Evolutionary conservation across 2,888 invertebrate genomes (phyloP).

Genomic region (Margaritifera margaritifera): DNA sequence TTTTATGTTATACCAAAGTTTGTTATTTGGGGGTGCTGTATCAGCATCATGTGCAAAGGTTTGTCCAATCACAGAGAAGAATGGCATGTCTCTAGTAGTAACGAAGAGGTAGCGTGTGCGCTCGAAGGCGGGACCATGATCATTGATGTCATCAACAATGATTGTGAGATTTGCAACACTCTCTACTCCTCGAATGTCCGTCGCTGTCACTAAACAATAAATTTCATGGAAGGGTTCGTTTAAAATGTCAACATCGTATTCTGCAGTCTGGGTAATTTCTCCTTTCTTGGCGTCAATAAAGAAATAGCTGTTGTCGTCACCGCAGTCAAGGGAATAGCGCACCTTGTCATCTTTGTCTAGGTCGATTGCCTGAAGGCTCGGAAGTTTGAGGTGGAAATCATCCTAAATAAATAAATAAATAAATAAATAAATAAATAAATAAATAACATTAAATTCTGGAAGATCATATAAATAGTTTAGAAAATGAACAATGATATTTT

Average conservation of each 20-base stretch:
- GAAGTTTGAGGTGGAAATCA: no score
- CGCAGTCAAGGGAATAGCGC: constrained; percentile 17
- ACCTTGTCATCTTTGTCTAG: constrained; percentile 19
- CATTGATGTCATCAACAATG: constrained; percentile 16
- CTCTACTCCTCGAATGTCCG: constrained; percentile 11
- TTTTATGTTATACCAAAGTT: constrained; percentile 22
- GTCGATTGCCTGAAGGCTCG: constrained; percentile 20
- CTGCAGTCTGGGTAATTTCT: constrained; percentile 17
- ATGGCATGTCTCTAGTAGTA: constrained; percentile 16
- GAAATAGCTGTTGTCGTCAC: constrained; percentile 11
- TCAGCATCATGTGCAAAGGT: constrained; percentile 21
- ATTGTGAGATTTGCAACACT: constrained; percentile 17
- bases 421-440: no score
- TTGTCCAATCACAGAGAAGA: constrained; percentile 15
- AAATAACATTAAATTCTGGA: no score
- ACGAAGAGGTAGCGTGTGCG: constrained; percentile 24
- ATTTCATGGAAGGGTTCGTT: constrained; percentile 13
- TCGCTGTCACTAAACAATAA: constrained; percentile 17
- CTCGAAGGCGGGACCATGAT: constrained; percentile 20
- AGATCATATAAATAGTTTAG: no score
- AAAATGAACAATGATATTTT: no score
- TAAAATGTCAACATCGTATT: constrained; percentile 20
- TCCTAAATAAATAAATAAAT: no score
- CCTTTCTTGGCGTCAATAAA: constrained; percentile 20
- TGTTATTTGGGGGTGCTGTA: constrained; percentile 19